phyloP scores from a whole-genome alignment of 2,113 vertebrate genomes.

The Rhynchopsitta pachyrhyncha region DNA sequence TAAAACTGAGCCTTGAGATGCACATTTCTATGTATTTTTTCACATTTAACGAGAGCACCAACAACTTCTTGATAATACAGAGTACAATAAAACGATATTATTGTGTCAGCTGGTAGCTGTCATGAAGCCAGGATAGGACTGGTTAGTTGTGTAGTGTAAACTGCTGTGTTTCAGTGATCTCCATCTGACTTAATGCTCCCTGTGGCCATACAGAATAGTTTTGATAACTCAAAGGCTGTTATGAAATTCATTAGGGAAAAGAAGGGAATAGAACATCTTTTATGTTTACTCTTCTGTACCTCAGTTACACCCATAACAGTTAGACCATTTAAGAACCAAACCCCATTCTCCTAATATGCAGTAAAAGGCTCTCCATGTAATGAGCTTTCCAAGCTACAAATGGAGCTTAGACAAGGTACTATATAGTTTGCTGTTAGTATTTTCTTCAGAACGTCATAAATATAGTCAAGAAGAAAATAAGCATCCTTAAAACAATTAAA shows the following conservation, averaged over 20 bases:
- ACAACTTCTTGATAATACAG: not conserved
- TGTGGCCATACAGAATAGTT: not conserved
- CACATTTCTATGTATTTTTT: not conserved
- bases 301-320: not conserved
- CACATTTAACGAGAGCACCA: not conserved
- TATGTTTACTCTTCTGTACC: not conserved
- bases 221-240: not conserved
- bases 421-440: not conserved
- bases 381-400: not conserved
- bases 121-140: not conserved
- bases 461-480: not conserved
- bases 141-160: not conserved
- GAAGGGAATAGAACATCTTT: not conserved
- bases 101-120: not conserved
- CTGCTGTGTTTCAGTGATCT: not conserved
- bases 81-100: not conserved
- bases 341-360: not conserved
- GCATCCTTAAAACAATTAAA: not conserved
- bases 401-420: not conserved
- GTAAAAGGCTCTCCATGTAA: not conserved
- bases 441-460: not conserved
- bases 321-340: not conserved
- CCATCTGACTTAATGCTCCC: not conserved
- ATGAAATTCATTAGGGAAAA: not conserved
- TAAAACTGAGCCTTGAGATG: not conserved